Evolutionary conservation across 2,888 invertebrate genomes (phyloP).

Genomic region (Laspeyria flexula): DNA sequence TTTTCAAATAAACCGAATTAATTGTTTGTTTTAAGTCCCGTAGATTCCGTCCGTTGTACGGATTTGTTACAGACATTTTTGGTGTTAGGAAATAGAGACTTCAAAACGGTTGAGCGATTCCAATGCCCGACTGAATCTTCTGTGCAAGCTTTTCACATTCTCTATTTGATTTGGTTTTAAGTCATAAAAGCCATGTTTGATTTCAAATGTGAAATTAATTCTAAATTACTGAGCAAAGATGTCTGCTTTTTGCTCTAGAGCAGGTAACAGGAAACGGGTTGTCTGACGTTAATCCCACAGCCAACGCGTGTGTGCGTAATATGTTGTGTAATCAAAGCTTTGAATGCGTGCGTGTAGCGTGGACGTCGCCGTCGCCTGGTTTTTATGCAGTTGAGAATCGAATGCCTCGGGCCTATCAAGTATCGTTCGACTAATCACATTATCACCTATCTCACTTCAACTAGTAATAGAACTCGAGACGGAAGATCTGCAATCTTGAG

Average conservation of each 20-base stretch:
- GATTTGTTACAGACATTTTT: constrained; percentile 80
- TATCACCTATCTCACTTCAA: constrained; percentile 60
- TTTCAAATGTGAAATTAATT: constrained; percentile 80
- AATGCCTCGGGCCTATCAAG: constrained; percentile 65
- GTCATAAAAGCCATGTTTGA: constrained; percentile 49
- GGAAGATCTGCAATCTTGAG: constrained; percentile 56
- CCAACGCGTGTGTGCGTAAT: constrained; percentile 60
- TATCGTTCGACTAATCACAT: constrained; percentile 67
- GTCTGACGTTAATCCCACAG: constrained; percentile 78
- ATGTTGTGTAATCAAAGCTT: constrained; percentile 68
- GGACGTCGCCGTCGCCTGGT: constrained; percentile 71
- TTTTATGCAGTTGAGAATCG: constrained; percentile 67
- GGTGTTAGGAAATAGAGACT: constrained; percentile 77
- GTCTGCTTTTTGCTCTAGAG: constrained; percentile 75
- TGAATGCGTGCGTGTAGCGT: constrained; percentile 62
- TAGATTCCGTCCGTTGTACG: constrained; percentile 78
- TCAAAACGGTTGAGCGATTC: constrained; percentile 71
- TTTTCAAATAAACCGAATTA: constrained; percentile 83
- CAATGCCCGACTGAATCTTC: constrained; percentile 50
- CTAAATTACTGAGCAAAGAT: constrained; percentile 73
- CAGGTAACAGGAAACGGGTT: constrained; percentile 85
- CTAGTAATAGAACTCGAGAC: constrained; percentile 51
- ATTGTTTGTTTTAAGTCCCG: constrained; percentile 84
- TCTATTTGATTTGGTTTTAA: constrained; percentile 39
- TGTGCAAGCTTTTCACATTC: constrained; percentile 20